Percentiles rank a stretch among this genome's conserved stretches.
phyloP scores from a whole-genome alignment of 2,797 vertebrate genomes.

The Nannoperca obscura region DNA sequence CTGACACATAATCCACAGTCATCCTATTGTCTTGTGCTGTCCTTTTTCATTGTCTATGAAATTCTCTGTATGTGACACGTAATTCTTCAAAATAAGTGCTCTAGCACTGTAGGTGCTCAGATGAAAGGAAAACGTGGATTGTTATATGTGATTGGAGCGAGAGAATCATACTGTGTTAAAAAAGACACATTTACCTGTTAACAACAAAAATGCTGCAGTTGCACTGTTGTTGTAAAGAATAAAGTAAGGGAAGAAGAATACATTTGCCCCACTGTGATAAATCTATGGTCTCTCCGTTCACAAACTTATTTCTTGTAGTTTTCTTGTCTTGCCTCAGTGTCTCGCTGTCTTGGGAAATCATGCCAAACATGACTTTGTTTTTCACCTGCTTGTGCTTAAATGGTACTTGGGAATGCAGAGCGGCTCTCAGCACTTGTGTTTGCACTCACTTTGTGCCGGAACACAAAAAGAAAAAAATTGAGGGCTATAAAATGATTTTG shows the following conservation, averaged over 20 bases:
- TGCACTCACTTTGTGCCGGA: constrained; percentile 45
- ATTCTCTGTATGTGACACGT: constrained; percentile 18
- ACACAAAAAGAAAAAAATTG: constrained; percentile 18
- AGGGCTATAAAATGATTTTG: constrained; percentile 39
- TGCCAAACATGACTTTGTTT: constrained; percentile 70
- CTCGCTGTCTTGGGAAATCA: constrained; percentile 70
- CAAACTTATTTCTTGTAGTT: constrained; percentile 58
- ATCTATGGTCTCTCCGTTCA: constrained; percentile 43
- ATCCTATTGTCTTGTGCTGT: not conserved
- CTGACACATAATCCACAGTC: not conserved
- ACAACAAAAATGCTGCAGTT: constrained; percentile 31
- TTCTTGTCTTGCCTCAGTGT: constrained; percentile 59
- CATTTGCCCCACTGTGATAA: constrained; percentile 35
- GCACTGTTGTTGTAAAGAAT: constrained; percentile 27
- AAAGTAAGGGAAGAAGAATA: constrained; percentile 33
- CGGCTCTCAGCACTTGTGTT: constrained; percentile 48
- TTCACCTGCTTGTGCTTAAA: constrained; percentile 70
- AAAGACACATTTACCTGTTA: constrained; percentile 38
- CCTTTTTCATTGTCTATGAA: not conserved
- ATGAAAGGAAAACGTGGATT: constrained; percentile 22
- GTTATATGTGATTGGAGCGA: constrained; percentile 40
- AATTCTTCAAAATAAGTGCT: constrained; percentile 27
- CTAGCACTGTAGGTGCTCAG: constrained; percentile 23
- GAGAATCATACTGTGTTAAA: constrained; percentile 28
- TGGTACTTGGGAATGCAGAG: constrained; percentile 68